Evolutionary conservation across 30 jellyfish, hydroid and myxozoan genomes (phyloP), one percentile per base, ranked within the genome.

Genomic region (Chrysaora quinquecirrha): DNA sequence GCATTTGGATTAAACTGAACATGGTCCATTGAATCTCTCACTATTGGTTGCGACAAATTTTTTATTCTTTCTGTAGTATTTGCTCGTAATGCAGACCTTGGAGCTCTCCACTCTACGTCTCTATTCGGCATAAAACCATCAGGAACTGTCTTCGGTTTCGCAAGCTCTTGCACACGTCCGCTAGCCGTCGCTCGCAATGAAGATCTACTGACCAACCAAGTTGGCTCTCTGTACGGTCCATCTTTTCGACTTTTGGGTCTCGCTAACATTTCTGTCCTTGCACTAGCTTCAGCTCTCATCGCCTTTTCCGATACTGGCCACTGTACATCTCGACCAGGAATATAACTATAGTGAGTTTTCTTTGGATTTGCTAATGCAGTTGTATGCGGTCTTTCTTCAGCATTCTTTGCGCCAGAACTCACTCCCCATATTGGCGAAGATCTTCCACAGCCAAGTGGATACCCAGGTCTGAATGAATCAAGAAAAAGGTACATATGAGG

Each of bases 1-100:
- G 98, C 98, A 52, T 79, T 88, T 74, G 98, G 98, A 87, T 93
- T 88, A 71, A 93, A 93, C 69, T 93, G 98, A 9, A 93, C 97
- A 34, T 85, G 93, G 74, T 93, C 98, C 98, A 93, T 93, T 0
- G 88, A 58, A 30, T 93, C 97, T 29, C 98, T 90, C 46, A 93
- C 82, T 1, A 87, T 75, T 19, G 98, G 98, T 71, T 80, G 89
- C 49, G 97, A 88, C 49, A 93, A 49, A 2, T 20, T 50, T 32
- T 75, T 65, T 18, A 93, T 33, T 32, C 98, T 85, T 52, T 86
- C 97, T 30, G 93, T 71, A 33, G 96, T 24, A 43, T 61, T 31
- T 3, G 90, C 83, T 19, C 71, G 78, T 3, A 87, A 25, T 1
- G 97, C 96, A 11, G 97, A 63, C 24, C 96, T 87, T 18, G 90